A percentile compares a stretch with the other conserved stretches of the same genome.
Conservation (phyloP, 23 tunicate genomes). For the Phallusia fumigata region DNA sequence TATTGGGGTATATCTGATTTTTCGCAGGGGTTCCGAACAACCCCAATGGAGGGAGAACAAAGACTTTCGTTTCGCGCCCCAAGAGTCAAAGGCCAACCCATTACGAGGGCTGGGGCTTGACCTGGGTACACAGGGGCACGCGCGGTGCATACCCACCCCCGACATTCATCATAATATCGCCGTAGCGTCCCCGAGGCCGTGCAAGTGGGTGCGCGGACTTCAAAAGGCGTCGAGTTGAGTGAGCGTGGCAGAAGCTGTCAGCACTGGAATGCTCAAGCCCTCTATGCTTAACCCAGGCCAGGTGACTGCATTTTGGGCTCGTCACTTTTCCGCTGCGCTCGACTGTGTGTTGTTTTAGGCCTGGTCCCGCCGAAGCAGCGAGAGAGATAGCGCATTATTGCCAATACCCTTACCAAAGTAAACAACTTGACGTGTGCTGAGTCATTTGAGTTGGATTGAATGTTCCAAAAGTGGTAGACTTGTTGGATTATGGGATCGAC, state of each 20-base stretch:
- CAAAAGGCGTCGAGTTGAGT: conserved; percentile 32
- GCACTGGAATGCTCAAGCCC: conserved; percentile 24
- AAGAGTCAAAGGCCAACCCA: conserved; percentile 16
- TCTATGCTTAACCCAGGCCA: conserved; percentile 14
- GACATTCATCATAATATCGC: conserved; percentile 28
- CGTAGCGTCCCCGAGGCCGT: background rate
- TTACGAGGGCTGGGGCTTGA: conserved; percentile 17
- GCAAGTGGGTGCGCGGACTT: conserved; percentile 22
- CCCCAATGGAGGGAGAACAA: conserved; percentile 6
- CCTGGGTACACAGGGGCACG: conserved; percentile 51
- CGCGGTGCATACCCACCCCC: conserved; percentile 29
- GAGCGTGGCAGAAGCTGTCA: conserved; percentile 39
- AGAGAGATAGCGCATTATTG: conserved; percentile 15
- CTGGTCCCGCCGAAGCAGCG: background rate
- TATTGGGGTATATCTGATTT: conserved; percentile 9
- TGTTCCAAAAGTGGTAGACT: too few species aligned
- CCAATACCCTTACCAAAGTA: conserved; percentile 9
- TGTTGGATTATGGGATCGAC: too few species aligned
- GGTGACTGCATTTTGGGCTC: conserved; percentile 37
- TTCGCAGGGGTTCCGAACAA: background rate
- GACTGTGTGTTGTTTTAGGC: background rate
- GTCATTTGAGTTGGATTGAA: too few species aligned
- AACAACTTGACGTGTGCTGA: too few species aligned
- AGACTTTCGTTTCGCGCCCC: conserved; percentile 20
- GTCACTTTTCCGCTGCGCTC: conserved; percentile 35